phyloP scores from a whole-genome alignment of 2,113 vertebrate genomes.

The Microcebus tavaratra region DNA sequence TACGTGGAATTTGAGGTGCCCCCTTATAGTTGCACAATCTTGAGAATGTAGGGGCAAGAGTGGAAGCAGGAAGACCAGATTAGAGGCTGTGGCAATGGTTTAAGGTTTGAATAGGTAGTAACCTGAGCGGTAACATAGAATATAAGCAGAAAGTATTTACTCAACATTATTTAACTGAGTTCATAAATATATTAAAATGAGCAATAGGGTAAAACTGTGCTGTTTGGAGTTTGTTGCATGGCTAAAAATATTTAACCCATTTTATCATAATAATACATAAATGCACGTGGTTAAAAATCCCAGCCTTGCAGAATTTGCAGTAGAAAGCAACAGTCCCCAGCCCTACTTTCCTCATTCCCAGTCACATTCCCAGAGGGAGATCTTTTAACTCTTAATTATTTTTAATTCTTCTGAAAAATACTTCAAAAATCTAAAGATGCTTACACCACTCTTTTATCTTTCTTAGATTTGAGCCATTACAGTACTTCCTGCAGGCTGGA shows the following conservation, averaged over 20 bases:
- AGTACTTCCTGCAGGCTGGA: not conserved
- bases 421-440: not conserved
- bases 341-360: not conserved
- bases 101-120: not conserved
- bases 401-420: not conserved
- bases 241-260: not conserved
- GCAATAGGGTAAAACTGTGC: not conserved
- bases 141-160: not conserved
- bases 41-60: not conserved
- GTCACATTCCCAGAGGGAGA: not conserved
- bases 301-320: not conserved
- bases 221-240: not conserved
- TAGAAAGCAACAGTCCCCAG: not conserved
- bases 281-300: not conserved
- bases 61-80: not conserved
- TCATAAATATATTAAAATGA: not conserved
- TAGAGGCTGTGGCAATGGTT: not conserved
- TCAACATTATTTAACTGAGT: not conserved
- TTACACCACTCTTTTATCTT: not conserved
- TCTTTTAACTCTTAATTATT: not conserved
- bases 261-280: not conserved
- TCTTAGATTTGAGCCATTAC: not conserved
- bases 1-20: not conserved
- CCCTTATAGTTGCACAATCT: fast-evolving
- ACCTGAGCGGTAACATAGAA: not conserved